Evolutionary conservation across 2,113 vertebrate species (phyloP).

Genomic region (Otolemur garnettii): DNA sequence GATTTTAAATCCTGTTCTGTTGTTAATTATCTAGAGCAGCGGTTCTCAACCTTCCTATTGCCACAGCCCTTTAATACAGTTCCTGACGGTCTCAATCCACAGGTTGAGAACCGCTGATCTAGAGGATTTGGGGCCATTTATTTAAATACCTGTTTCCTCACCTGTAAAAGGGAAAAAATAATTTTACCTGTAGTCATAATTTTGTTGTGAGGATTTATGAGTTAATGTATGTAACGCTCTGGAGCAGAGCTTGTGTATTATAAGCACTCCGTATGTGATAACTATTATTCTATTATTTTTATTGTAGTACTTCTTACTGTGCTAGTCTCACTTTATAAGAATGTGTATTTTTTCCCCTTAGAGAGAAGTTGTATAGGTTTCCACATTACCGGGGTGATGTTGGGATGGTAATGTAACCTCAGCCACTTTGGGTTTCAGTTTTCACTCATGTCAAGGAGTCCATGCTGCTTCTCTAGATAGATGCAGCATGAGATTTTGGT

Average conservation of each 20-base stretch:
- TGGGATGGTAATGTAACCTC: neutral
- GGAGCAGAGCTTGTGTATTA: neutral
- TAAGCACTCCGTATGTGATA: neutral
- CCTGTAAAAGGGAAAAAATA: neutral
- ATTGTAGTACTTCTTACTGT: neutral
- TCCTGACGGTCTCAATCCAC: too few relatives aligned
- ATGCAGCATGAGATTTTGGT: neutral
- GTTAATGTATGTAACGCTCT: neutral
- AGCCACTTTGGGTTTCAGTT: neutral
- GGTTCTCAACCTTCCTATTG: too few relatives aligned
- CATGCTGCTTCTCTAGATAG: neutral
- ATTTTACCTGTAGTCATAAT: neutral
- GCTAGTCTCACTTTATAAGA: neutral
- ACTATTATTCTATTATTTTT: constrained; percentile 20
- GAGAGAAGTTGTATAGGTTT: neutral
- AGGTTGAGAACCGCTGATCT: neutral
- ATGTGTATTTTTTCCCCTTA: neutral
- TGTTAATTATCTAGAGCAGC: neutral
- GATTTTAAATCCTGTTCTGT: neutral
- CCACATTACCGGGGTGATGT: neutral
- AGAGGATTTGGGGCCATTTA: neutral
- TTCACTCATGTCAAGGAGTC: neutral
- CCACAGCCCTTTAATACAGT: too few relatives aligned
- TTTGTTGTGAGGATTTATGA: neutral
- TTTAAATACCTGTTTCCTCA: neutral